Evolutionary conservation across 2,888 invertebrate genomes (phyloP), one percentile per base, ranked within the genome.

Genomic region (Coelopa pilipes): DNA sequence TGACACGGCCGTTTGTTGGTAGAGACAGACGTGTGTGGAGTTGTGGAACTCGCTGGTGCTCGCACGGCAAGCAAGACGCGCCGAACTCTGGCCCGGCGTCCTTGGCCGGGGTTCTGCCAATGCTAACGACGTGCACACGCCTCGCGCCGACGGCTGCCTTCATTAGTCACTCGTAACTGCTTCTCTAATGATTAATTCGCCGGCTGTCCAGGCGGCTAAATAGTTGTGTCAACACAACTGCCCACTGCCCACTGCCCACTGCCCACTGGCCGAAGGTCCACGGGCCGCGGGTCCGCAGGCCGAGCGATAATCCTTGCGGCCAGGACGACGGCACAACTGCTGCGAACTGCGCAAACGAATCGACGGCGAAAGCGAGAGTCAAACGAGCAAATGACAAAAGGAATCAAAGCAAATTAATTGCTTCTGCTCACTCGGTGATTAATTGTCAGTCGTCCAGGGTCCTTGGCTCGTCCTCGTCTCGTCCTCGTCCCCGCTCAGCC

Each of bases 161-260:
- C 62, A 70, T 72, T 66, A 57, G 10, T 72, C 65, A 57, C 15
- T 71, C 17, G n/a, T 15, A 3, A 17, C n/a, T 1, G 24, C 45
- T 17, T 50, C 12, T 63, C 3, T 53, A 59, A 73, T 73, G 67
- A 60, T 69, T 65, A 49, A 74, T 47, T 65, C 21, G 24, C 24
- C n/a, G 80, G 82, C 81, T 80, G 80, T 76, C 78, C 81, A 82
- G 82, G 80, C 81, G 79, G 81, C 81, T 78, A 81, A 79, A 76
- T 76, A 78, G 78, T 80, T 80, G 74, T 74, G 79, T 80, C 81
- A 81, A 81, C 81, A 81, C 17, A 69, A 70, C 47, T 77, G 76
- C 73, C 74, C 34, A 34, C 34, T 34, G 34, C 4, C 34, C 34
- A 78, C 72, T 45, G n/a, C n/a, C n/a, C n/a, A 70, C 47, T 77